These are phyloP conservation scores for Mesoligia furuncula DNA, from an alignment of 2,888 invertebrate genomes.

Conservation along the genomic window DNA sequence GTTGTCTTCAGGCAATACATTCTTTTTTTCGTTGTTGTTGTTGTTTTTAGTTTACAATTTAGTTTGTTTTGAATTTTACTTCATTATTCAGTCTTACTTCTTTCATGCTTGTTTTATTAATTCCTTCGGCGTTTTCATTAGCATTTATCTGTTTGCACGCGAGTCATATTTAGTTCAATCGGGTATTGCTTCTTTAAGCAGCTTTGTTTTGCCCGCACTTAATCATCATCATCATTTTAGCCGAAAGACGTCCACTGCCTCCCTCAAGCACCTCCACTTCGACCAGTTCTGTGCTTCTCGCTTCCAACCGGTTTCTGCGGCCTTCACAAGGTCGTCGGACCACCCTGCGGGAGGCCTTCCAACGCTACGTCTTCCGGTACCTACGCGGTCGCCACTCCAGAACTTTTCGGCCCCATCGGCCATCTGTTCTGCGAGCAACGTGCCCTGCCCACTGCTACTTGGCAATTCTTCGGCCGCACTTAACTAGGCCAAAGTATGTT, in stretches of 20 bases:
- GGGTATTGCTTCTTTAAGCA: neutral
- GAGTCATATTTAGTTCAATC: slow-evolving; percentile 2
- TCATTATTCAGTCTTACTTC: neutral
- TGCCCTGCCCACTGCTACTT: too few species aligned
- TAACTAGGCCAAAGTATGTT: neutral
- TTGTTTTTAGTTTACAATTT: neutral
- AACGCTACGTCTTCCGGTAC: too few species aligned
- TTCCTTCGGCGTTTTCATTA: neutral
- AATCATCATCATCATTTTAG: too few species aligned
- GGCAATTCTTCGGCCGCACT: neutral
- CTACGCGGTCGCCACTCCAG: too few species aligned
- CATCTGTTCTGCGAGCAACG: too few species aligned
- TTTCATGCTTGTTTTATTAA: neutral
- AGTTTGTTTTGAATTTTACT: neutral
- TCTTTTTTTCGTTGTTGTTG: neutral
- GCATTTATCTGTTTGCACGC: neutral
- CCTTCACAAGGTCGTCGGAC: too few species aligned
- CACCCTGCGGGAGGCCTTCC: too few species aligned
- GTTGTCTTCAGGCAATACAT: neutral
- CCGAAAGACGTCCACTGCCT: too few species aligned
- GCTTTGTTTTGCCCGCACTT: neutral
- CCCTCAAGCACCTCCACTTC: too few species aligned
- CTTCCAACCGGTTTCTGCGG: too few species aligned
- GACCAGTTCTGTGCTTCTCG: too few species aligned
- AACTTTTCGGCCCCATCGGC: too few species aligned